phyloP scores from a whole-genome alignment of 2,113 vertebrate species.

The Melanocharis versteri region DNA sequence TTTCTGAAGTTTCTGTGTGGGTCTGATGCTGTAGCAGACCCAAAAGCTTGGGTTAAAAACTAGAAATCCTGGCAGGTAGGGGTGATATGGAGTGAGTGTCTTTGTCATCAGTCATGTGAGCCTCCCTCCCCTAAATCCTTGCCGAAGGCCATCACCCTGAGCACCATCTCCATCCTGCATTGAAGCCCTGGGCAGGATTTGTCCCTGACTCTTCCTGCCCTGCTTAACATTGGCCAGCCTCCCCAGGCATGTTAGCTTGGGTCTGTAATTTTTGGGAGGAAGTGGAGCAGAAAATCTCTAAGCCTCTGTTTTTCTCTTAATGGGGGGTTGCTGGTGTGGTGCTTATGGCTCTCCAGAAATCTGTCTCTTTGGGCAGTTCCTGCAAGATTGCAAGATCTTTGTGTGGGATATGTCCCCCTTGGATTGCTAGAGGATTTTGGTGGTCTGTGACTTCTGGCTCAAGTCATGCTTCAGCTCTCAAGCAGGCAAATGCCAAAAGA shows the following conservation, averaged over 20 bases:
- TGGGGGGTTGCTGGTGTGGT: not conserved
- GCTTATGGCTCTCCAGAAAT: not conserved
- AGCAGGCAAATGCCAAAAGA: not conserved
- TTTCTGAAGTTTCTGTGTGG: not conserved
- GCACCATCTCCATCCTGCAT: accelerated
- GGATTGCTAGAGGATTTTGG: not conserved
- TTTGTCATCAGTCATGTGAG: not conserved
- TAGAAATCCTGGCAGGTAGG: not conserved
- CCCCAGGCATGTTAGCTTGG: not conserved
- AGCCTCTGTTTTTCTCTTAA: not conserved
- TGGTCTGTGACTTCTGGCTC: not conserved
- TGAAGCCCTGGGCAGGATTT: not conserved
- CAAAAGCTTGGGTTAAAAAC: not conserved
- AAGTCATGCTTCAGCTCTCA: not conserved
- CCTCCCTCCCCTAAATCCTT: not conserved
- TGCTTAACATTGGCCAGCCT: not conserved
- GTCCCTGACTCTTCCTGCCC: not conserved
- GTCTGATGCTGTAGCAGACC: not conserved
- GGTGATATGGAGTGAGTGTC: not conserved
- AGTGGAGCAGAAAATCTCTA: conserved; percentile 6
- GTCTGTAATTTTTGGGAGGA: conserved; percentile 13
- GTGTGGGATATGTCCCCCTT: accelerated
- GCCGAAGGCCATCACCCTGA: accelerated
- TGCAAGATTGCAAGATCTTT: not conserved
- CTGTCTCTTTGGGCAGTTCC: not conserved